A percentile compares a stretch with the other conserved stretches of the same genome.
These are phyloP conservation scores for Tuberolachnus salignus DNA, from an alignment of 2,888 invertebrate genomes.

Conservation along the genomic window DNA sequence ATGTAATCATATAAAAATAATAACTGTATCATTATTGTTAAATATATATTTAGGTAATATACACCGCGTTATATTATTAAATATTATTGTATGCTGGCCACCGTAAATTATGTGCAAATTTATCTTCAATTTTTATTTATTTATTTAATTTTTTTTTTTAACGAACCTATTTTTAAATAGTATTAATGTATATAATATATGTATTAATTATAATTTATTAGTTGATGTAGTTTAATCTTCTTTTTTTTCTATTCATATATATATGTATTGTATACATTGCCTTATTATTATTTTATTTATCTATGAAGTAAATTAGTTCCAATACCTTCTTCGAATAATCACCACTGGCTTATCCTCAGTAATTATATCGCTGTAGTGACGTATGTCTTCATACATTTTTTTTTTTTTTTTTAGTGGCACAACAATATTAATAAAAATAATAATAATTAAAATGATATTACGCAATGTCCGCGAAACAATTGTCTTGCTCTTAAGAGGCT, in stretches of 20 bases:
- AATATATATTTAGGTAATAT: background rate
- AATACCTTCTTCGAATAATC: conserved; percentile 31
- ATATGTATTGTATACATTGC: too few relatives aligned
- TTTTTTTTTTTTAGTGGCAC: background rate
- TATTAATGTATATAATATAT: conserved; percentile 20
- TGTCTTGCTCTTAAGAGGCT: background rate
- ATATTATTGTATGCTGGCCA: too few relatives aligned
- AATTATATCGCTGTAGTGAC: conserved; percentile 2
- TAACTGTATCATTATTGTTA: conserved; percentile 1
- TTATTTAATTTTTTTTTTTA: background rate
- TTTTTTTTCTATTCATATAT: background rate
- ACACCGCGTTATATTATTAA: too few relatives aligned
- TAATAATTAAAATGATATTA: background rate
- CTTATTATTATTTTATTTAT: conserved; percentile 11
- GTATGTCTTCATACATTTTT: conserved; percentile 26
- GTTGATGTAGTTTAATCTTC: conserved; percentile 10
- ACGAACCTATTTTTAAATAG: conserved; percentile 9
- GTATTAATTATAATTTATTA: too few relatives aligned
- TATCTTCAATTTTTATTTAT: too few relatives aligned
- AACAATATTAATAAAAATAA: background rate
- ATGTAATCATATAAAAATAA: conserved; percentile 23
- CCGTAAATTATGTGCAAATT: background rate
- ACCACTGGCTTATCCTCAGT: background rate
- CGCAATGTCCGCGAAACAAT: conserved; percentile 6
- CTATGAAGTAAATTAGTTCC: conserved; percentile 13